Percentiles rank a stretch among this genome's conserved stretches.
Conservation (phyloP, 1,140 invertebrate species). For the Eueides isabella region DNA sequence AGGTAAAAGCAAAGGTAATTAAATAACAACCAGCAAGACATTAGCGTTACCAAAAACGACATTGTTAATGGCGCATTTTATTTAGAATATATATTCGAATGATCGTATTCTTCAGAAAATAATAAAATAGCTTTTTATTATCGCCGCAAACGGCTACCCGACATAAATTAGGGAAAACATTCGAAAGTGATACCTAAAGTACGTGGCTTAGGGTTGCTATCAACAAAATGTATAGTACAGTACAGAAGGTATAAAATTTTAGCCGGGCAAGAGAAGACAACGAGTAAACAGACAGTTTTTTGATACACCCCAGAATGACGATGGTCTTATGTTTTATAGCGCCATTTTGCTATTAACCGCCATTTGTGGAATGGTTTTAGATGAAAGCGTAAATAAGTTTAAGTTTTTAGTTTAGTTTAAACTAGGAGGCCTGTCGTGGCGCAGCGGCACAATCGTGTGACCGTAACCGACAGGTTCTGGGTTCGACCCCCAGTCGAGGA, state of each 20-base stretch:
- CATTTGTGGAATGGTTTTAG: slow-evolving; percentile 22
- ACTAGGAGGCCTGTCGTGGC: too few species aligned
- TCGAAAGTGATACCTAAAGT: neutral
- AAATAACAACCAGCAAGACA: slow-evolving; percentile 4
- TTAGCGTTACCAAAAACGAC: slow-evolving; percentile 15
- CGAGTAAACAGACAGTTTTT: slow-evolving; percentile 37
- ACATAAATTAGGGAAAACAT: slow-evolving; percentile 15
- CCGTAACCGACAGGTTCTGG: too few species aligned
- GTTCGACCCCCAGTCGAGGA: too few species aligned
- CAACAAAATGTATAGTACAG: neutral
- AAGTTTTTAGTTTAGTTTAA: too few species aligned
- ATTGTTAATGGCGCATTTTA: slow-evolving; percentile 25
- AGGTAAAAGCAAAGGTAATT: slow-evolving; percentile 1
- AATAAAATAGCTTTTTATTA: slow-evolving; percentile 42
- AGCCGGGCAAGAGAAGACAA: slow-evolving; percentile 17
- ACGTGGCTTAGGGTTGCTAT: slow-evolving; percentile 11
- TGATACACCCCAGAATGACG: slow-evolving; percentile 29
- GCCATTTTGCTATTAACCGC: slow-evolving; percentile 26
- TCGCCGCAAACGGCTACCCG: slow-evolving; percentile 22
- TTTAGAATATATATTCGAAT: slow-evolving; percentile 34
- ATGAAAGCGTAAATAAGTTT: neutral
- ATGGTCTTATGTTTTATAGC: slow-evolving; percentile 39
- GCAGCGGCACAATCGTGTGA: too few species aligned
- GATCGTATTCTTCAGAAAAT: slow-evolving; percentile 25
- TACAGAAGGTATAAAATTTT: slow-evolving; percentile 19